phyloP scores from a whole-genome alignment of 2,888 invertebrate species.

The Chaetogeoica ovagalla region DNA sequence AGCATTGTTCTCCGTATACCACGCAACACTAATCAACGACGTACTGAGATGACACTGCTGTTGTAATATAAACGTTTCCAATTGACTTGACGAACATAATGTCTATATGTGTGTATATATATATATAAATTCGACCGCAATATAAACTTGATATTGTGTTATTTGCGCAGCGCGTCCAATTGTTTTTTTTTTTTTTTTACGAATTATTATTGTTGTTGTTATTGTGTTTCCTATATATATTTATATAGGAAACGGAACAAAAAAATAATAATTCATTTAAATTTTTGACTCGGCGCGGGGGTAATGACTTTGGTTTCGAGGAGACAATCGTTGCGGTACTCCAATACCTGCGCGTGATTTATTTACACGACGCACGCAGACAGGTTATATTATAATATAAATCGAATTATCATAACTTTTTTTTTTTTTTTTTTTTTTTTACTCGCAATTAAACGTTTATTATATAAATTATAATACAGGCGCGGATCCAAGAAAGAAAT shows the following conservation, averaged over 20 bases:
- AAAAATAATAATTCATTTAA: neutral
- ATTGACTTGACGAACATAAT: conserved; percentile 46
- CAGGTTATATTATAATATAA: neutral
- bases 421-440: neutral
- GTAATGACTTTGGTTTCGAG: neutral
- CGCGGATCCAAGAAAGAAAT: too few species aligned
- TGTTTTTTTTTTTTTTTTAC: neutral
- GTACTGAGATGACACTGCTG: conserved; percentile 36
- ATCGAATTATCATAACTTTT: neutral
- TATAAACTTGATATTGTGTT: conserved; percentile 5
- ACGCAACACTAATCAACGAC: conserved; percentile 39
- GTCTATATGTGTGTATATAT: too few species aligned
- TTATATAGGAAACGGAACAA: neutral
- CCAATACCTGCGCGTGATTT: neutral
- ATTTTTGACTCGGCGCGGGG: neutral
- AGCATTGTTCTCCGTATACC: conserved; percentile 22
- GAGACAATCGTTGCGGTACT: neutral
- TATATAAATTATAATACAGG: too few species aligned
- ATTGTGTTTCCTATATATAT: neutral
- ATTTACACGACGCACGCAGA: neutral
- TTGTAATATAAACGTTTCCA: conserved; percentile 48
- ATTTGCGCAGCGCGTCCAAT: neutral
- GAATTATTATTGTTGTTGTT: neutral
- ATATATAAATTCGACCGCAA: conserved; percentile 12
- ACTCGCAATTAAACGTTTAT: conserved; percentile 10